Evolutionary conservation across 92 coral and sea anemone species (phyloP).

Genomic region (Bergia puertoricense): DNA sequence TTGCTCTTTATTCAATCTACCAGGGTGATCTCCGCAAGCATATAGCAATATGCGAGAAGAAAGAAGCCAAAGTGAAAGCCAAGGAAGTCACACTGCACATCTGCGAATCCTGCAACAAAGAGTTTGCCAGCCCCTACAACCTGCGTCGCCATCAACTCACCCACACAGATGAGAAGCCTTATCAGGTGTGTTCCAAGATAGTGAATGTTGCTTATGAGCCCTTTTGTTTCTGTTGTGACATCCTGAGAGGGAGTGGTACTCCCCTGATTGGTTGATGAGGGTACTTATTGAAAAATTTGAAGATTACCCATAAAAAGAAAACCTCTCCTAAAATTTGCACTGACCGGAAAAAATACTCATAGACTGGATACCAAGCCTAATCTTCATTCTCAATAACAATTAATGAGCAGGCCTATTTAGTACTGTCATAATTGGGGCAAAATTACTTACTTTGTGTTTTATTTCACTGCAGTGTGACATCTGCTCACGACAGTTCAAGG

Average conservation of each 20-base stretch:
- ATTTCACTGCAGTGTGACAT: constrained; percentile 72
- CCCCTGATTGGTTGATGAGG: too few species aligned
- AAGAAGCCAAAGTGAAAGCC: constrained; percentile 75
- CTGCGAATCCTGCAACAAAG: constrained; percentile 95
- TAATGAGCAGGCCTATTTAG: too few species aligned
- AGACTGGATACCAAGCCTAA: too few species aligned
- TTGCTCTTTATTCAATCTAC: neutral
- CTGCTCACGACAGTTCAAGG: constrained; percentile 92
- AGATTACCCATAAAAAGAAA: too few species aligned
- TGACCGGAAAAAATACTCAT: too few species aligned
- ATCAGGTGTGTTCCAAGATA: constrained; percentile 24
- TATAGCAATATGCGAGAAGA: constrained; percentile 88
- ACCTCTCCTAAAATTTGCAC: too few species aligned
- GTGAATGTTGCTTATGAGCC: neutral
- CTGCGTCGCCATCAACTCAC: constrained; percentile 94
- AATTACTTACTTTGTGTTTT: neutral
- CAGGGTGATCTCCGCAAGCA: constrained; percentile 93
- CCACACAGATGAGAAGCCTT: constrained; percentile 98
- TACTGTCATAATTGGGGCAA: neutral
- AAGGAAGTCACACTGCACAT: constrained; percentile 97
- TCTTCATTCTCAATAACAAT: too few species aligned
- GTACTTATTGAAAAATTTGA: too few species aligned
- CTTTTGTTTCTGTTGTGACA: neutral
- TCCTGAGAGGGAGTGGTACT: too few species aligned
- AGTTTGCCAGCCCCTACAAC: constrained; percentile 99